Percentiles rank a stretch among this genome's conserved stretches.
Conservation (phyloP, 2,797 vertebrate species). For the Acestrorhynchus altus region DNA sequence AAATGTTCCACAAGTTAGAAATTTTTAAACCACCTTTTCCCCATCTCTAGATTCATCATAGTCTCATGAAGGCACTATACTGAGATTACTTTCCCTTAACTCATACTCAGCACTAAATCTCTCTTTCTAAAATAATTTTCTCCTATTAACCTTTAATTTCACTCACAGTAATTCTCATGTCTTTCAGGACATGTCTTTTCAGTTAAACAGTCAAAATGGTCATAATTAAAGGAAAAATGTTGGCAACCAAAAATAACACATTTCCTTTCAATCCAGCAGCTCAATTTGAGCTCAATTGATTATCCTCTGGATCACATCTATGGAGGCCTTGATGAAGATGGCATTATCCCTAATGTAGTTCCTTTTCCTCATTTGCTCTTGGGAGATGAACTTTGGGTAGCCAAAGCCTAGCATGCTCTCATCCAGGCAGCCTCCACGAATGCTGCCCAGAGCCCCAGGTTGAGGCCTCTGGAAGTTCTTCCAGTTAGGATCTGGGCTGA, state of each 20-base stretch:
- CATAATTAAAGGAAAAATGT: background rate
- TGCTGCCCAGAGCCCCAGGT: constrained; percentile 76
- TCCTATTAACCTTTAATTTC: no score
- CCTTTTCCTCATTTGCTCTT: constrained; percentile 95
- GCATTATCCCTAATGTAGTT: constrained; percentile 96
- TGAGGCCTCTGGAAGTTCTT: constrained; percentile 97
- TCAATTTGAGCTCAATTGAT: constrained; percentile 67
- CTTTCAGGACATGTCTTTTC: no score
- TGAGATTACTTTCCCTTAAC: no score
- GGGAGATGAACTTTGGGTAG: constrained; percentile 98
- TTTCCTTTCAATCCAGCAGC: background rate
- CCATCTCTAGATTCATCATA: no score
- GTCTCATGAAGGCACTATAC: no score
- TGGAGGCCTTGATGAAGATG: constrained; percentile 93
- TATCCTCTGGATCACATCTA: constrained; percentile 93
- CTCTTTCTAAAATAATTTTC: no score
- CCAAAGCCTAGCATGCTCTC: constrained; percentile 96
- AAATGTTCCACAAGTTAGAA: no score
- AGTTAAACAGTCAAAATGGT: no score
- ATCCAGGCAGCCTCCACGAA: constrained; percentile 80
- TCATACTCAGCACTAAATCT: no score
- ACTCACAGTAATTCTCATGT: no score
- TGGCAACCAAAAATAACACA: background rate
- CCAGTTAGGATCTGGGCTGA: constrained; percentile 97
- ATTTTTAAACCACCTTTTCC: no score